phyloP scores from a whole-genome alignment of 2,113 vertebrate species.

The Jaculus jaculus region DNA sequence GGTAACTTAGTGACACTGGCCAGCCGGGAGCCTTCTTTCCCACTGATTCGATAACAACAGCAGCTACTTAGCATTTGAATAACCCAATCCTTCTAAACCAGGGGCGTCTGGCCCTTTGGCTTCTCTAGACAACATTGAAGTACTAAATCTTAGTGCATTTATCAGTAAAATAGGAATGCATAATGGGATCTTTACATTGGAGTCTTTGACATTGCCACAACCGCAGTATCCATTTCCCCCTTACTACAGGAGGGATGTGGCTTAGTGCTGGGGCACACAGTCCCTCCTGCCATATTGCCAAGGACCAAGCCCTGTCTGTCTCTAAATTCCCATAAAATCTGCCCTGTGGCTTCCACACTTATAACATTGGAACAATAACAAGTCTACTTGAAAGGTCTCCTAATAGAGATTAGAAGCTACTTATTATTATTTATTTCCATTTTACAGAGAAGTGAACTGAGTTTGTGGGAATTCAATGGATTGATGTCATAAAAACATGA shows the following conservation, averaged over 20 bases:
- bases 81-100: not conserved
- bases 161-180: not conserved
- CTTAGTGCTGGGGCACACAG: not conserved
- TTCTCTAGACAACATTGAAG: too few species aligned
- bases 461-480: not conserved
- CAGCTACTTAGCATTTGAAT: not conserved
- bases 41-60: not conserved
- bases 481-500: not conserved
- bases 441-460: not conserved
- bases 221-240: not conserved
- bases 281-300: not conserved
- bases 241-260: not conserved
- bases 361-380: not conserved
- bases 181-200: not conserved
- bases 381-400: not conserved
- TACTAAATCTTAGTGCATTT: not conserved
- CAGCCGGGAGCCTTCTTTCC: not conserved
- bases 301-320: not conserved
- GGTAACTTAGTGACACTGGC: not conserved
- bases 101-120: too few species aligned
- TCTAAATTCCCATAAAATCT: not conserved
- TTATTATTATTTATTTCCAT: not conserved
- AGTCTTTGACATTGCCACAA: not conserved
- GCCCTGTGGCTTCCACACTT: not conserved
- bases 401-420: not conserved